A percentile compares a stretch with the other conserved stretches of the same genome.
phyloP scores from a whole-genome alignment of 2,113 vertebrate species.

The Eptesicus fuscus region DNA sequence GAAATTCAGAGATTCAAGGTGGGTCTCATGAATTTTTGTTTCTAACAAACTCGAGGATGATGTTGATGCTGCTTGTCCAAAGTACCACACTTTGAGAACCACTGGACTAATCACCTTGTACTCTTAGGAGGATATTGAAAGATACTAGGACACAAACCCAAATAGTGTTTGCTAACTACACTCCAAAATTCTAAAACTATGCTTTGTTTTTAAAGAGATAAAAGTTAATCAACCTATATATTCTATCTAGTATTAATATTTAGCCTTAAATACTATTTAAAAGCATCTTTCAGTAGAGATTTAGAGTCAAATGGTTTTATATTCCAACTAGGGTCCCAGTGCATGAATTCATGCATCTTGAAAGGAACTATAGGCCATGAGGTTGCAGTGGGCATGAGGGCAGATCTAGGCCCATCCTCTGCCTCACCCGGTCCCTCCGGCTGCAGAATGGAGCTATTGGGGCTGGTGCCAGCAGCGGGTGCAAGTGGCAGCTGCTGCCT shows the following conservation, averaged over 20 bases:
- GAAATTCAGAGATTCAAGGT: not conserved
- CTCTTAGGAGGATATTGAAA: not conserved
- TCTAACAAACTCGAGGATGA: not conserved
- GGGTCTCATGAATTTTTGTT: not conserved
- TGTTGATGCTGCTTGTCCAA: rapidly evolving
- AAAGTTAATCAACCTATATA: not conserved
- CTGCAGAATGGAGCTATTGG: too few species aligned
- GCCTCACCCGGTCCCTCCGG: too few species aligned
- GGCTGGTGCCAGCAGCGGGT: too few species aligned
- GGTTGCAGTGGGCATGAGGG: too few species aligned
- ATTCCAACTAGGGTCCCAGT: not conserved
- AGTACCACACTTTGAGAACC: rapidly evolving
- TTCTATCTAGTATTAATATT: not conserved
- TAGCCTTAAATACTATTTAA: not conserved
- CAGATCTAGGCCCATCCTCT: too few species aligned
- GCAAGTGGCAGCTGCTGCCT: too few species aligned
- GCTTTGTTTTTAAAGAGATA: not conserved
- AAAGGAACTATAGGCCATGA: too few species aligned
- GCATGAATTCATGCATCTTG: too few species aligned
- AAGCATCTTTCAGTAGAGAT: not conserved
- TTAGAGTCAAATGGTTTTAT: not conserved
- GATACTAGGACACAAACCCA: not conserved
- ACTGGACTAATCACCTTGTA: rapidly evolving
- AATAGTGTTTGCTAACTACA: rapidly evolving
- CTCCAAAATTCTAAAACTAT: not conserved